Evolutionary conservation across 2,888 invertebrate genomes (phyloP).

Genomic region (Agapetus fuscipes): DNA sequence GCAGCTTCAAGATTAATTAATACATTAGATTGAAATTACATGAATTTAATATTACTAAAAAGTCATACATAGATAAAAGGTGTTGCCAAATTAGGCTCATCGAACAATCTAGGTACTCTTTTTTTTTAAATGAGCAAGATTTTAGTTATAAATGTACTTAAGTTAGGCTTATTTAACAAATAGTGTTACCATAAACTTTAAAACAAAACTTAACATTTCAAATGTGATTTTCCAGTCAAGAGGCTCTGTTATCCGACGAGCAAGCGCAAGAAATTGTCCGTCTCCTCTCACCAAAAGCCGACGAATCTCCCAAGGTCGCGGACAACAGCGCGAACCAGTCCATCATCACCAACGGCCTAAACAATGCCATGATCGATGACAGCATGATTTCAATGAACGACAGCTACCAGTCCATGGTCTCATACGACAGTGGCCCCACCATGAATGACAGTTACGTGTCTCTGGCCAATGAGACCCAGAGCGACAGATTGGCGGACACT

Average conservation of each 20-base stretch:
- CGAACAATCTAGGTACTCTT: too few relatives aligned
- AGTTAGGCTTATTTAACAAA: too few relatives aligned
- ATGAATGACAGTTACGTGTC: conserved; percentile 19
- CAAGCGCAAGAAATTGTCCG: conserved; percentile 84
- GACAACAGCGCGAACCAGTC: conserved; percentile 27
- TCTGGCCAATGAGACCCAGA: conserved; percentile 16
- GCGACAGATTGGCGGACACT: conserved; percentile 17
- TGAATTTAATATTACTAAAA: too few relatives aligned
- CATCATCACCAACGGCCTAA: conserved; percentile 16
- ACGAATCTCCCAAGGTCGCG: conserved; percentile 24
- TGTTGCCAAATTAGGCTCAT: too few relatives aligned
- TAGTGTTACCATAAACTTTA: too few relatives aligned
- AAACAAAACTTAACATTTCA: too few relatives aligned
- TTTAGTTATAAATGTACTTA: too few relatives aligned
- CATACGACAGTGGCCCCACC: conserved; percentile 34
- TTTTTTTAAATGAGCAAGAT: too few relatives aligned
- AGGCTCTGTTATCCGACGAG: conserved; percentile 75
- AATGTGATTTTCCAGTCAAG: conserved; percentile 65
- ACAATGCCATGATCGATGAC: conserved; percentile 26
- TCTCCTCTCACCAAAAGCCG: conserved; percentile 56
- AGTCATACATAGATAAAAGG: too few relatives aligned
- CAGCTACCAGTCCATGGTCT: conserved; percentile 48
- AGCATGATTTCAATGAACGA: conserved; percentile 45
- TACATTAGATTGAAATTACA: too few relatives aligned
- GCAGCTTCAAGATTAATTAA: too few relatives aligned